Evolutionary conservation across 2,888 invertebrate genomes (phyloP), one percentile per base, ranked within the genome.

Genomic region (Rosalia funebris): DNA sequence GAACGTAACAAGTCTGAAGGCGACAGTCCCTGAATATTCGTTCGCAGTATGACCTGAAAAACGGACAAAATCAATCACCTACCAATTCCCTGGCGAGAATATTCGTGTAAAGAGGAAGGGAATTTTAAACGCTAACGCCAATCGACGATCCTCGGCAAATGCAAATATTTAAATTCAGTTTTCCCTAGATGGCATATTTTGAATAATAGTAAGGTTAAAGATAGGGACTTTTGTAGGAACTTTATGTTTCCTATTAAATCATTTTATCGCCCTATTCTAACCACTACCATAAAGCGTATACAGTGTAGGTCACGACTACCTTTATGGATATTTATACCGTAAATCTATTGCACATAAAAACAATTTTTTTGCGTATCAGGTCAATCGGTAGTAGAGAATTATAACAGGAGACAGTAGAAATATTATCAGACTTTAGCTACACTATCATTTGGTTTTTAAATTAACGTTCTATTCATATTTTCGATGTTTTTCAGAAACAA

Each of bases 1-100:
- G 95, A 1, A 96, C 95, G 82, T 95, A 95, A 82, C 96, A 96
- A 2, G 95, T 95, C 81, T 95, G 95, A 17, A 95, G 86, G 12
- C 92, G 87, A 76, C 93, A 94, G 78, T 95, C 95, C 48, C 92
- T 86, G 82, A 95, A 95, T 67, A 92, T 90, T 57, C 94, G 84
- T 79, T 95, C 94, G 79, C 95, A 95, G 79, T 94, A 94, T 47
- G 92, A 92, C 72, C 91, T 92, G 81, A 54, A 82, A 78, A 69
- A 50, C 54, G 32, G 42, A 55, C 11, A 45, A 20, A 34, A 45
- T 46, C 52, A 37, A 58, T 41, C 53, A 53, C 53, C 41, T 19
- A 42, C 53, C 52, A 17, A 17, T 53, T 11, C 53, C 17, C 41
- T 2, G 39, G 50, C 20, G 50, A 39, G 14, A 50, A 39, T 50